Percentiles rank a stretch among this genome's conserved stretches.
Evolutionary conservation across 1,140 invertebrate species (phyloP).

Genomic region (Micrasema minimum): DNA sequence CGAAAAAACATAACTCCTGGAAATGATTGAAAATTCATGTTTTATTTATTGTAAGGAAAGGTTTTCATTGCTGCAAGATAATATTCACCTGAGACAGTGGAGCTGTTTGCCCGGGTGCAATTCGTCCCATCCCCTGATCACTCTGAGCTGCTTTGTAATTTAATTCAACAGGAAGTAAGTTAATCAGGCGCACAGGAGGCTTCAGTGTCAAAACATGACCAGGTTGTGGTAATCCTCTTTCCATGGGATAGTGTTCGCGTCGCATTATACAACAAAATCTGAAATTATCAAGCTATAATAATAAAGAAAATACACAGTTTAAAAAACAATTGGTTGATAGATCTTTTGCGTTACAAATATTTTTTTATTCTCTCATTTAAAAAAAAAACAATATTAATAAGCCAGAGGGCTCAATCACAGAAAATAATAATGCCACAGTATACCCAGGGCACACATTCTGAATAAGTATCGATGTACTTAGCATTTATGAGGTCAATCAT

Average conservation of each 20-base stretch:
- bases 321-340: neutral
- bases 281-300: conserved; percentile 50
- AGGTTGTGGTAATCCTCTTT: conserved; percentile 71
- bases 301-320: too few relatives aligned
- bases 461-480: too few relatives aligned
- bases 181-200: conserved; percentile 84
- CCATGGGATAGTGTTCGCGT: conserved; percentile 83
- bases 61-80: too few relatives aligned
- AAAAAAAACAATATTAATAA: too few relatives aligned
- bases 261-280: conserved; percentile 85
- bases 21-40: neutral
- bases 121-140: conserved; percentile 44
- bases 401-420: too few relatives aligned
- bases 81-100: conserved; percentile 56
- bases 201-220: conserved; percentile 88
- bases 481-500: too few relatives aligned
- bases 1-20: neutral
- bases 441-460: too few relatives aligned
- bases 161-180: conserved; percentile 81
- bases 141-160: conserved; percentile 67
- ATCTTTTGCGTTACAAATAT: too few relatives aligned
- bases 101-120: conserved; percentile 57
- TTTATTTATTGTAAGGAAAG: too few relatives aligned
- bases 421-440: too few relatives aligned
- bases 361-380: too few relatives aligned